phyloP scores from a whole-genome alignment of 2,888 invertebrate genomes.

The Ashinkailepas kermadecensis region DNA sequence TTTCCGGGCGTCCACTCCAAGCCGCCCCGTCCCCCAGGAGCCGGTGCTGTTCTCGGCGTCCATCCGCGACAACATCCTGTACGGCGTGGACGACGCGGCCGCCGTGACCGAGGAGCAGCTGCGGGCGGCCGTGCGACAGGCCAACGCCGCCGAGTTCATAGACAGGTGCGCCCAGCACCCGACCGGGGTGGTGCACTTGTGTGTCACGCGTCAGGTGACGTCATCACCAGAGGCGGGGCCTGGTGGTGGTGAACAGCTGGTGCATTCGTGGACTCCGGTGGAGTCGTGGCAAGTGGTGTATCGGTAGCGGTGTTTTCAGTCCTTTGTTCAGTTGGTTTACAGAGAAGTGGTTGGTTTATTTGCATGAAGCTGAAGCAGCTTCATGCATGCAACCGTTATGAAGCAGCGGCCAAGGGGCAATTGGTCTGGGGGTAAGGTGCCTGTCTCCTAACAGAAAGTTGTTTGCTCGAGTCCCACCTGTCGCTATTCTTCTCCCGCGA shows the following conservation, averaged over 20 bases:
- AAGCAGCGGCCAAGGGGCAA: too few relatives aligned
- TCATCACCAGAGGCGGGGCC: slow-evolving; percentile 63
- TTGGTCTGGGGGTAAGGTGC: too few relatives aligned
- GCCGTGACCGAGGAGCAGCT: slow-evolving; percentile 50
- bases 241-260: slow-evolving; percentile 88
- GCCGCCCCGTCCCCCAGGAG: slow-evolving; percentile 53
- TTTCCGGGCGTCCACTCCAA: too few relatives aligned
- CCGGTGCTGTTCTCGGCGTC: slow-evolving; percentile 85
- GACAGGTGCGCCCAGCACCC: slow-evolving; percentile 54
- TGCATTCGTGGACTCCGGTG: slow-evolving; percentile 51
- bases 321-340: background rate
- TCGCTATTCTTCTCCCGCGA: too few relatives aligned
- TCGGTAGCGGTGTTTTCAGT: background rate
- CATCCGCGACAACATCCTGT: slow-evolving; percentile 82
- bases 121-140: slow-evolving; percentile 62
- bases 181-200: slow-evolving; percentile 81
- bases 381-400: background rate
- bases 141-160: slow-evolving; percentile 78
- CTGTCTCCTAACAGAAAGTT: background rate
- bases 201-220: slow-evolving; percentile 81
- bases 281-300: background rate
- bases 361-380: too few relatives aligned
- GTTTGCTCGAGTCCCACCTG: too few relatives aligned
- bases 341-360: too few relatives aligned
- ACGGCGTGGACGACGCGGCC: slow-evolving; percentile 57